These are phyloP conservation scores for Belonocnema kinseyi DNA, from an alignment of 1,140 invertebrate species.

Conservation along the genomic window DNA sequence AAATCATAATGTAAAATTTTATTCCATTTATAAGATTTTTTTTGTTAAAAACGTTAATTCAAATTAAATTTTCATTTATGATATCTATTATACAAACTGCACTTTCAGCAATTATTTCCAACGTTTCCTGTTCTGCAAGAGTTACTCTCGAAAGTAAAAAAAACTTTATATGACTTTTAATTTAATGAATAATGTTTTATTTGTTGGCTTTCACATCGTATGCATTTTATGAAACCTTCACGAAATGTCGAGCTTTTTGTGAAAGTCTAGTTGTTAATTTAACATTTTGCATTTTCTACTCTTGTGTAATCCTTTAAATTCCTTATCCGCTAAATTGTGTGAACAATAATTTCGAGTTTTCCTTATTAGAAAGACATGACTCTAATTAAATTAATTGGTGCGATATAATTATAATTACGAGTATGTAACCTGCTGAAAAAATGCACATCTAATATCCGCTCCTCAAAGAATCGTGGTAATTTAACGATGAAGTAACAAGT, in stretches of 20 bases:
- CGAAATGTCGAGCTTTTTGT: background rate
- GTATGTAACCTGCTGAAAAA: background rate
- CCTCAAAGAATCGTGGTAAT: no score
- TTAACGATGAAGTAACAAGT: no score
- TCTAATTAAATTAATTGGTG: constrained; percentile 26
- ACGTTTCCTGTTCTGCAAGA: constrained; percentile 17
- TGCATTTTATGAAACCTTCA: background rate
- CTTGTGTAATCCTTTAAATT: background rate
- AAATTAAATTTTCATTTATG: no score
- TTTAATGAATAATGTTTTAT: background rate
- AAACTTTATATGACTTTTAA: background rate
- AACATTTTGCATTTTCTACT: constrained; percentile 24
- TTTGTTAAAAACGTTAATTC: no score
- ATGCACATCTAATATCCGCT: no score
- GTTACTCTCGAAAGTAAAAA: constrained; percentile 24
- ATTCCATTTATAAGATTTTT: no score
- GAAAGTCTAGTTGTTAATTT: background rate
- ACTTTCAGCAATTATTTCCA: background rate
- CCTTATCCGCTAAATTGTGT: constrained; percentile 3
- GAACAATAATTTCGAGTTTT: constrained; percentile 14
- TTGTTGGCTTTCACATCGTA: constrained; percentile 25
- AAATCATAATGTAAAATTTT: no score
- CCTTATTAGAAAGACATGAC: background rate
- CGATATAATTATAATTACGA: constrained; percentile 15
- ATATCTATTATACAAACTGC: no score